Base-by-base conservation (phyloP, 2,888 invertebrate species). In the Diaphora mendica region DNA sequence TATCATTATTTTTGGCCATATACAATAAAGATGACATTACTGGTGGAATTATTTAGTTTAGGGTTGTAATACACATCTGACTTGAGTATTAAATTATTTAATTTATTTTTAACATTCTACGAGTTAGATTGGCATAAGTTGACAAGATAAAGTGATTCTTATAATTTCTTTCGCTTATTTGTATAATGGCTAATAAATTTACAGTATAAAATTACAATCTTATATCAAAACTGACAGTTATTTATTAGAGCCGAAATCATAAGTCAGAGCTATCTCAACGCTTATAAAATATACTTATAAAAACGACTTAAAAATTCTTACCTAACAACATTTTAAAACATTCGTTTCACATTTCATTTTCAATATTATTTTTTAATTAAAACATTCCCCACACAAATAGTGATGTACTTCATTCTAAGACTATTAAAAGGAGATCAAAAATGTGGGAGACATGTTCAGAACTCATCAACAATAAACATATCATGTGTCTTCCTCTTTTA, bases 341-440 rank as follows among this genome's bases (percentile, higher is more conserved):
- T 62, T 30, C 26, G 30, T 26, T 30, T 62, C 4, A 62, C 30
- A 62, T 26, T 30, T 5, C 30, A 20, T 44, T 44, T n/a, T 26
- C 17, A 13, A 17, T 7, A 8, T 67, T 20, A 17, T 66, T 35
- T 26, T 3, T 51, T 35, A 65, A 39, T 72, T 26, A 33, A 62
- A n/a, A 55, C 42, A 55, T 42, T 67, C 59, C 59, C n/a, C 59
- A n/a, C n/a, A 59, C 3, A 15, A 33, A 33, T 26, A 70, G 73
- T 73, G 73, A 44, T 73, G 69, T 70, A 70, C 64, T 68, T 73
- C 26, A 26, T 65, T 44, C 55, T 35, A 42, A 62, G 17, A 72
- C 59, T 69, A 69, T 48, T 17, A 64, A 59, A 73, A 73, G 73
- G 73, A 73, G 73, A 73, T 73, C 66, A 66, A 64, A 65, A 44